Evolutionary conservation across 1,140 invertebrate genomes (phyloP), one percentile per base, ranked within the genome.

Genomic region (Pachypsylla venusta): DNA sequence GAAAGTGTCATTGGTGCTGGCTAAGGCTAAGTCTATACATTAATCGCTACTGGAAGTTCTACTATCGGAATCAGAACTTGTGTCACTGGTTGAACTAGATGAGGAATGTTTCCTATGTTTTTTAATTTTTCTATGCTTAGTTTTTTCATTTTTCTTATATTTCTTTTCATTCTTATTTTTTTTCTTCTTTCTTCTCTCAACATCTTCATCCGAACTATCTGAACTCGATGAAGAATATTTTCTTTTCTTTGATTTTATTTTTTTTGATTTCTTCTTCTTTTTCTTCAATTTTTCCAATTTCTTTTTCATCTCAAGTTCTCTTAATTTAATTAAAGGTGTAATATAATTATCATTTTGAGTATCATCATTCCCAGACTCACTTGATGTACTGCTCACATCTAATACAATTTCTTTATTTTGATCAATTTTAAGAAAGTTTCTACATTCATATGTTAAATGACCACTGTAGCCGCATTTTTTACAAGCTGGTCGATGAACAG

Each of bases 371-470:
- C 88, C 87, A 39, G 79, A 81, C 63, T 93, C 88, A 62, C 90
- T 94, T 64, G 91, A 95, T 14, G 93, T 98, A 66, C 90, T 94
- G 66, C 90, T 93, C 1, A 97, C 89, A 73, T 98, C 93, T 58
- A 97, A 71, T 1, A 96, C 84, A 63, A 95, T 89, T 68, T 95
- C 92, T 70, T 87, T 89, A 64, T 85, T 82, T 4, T 84, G 83
- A 67, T 88, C 84, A 20, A 87, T 79, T 76, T 93, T 91, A 28
- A 97, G 82, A 73, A 97, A 96, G 71, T 98, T 98, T 66, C 92
- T 74, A 71, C 93, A 98, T 71, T 98, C 93, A 73, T 87, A 97
- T 14, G 93, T 96, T 65, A 98, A 77, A 73, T 98, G 94, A 26
- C 94, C 94, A 60, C 89, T 83, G 71, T 93, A 93, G 54, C 91